Evolutionary conservation across 2,888 invertebrate species (phyloP), one percentile per base, ranked within the genome.

Genomic region (Drosophila sordidapex): DNA sequence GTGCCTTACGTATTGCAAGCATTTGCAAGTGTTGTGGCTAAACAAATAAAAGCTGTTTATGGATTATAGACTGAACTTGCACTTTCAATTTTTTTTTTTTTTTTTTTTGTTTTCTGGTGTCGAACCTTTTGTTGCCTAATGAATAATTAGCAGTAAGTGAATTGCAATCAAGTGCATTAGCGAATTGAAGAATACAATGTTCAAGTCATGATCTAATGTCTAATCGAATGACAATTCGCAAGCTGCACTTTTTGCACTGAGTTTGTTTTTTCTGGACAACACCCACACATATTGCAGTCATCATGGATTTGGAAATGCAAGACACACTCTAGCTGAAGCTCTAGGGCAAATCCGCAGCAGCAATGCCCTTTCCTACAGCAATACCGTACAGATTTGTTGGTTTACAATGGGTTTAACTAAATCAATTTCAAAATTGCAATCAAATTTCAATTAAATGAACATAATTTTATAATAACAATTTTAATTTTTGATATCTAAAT

Each of bases 201-300:
- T 57, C 74, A 74, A 87, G 87, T 83, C 83, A 83, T 83, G 46
- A 56, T 57, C 25, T 60, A 67, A 49, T 66, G 57, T 21, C 18
- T 46, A 36, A 51, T 33, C 25, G 58, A 67, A 66, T 68, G 62
- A 57, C 58, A 70, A 72, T 64, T 57, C 58, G 48, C 67, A 72
- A 74, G 66, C 69, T 81, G 58, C 64, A 68, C 48, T 65, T 87
- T 76, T 63, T 49, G 8, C 43, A 13, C 40, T n/a, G 15, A 54
- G 33, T 27, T 25, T 38, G 11, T 10, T 31, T 48, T 35, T 31
- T 52, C 29, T 61, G 51, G 36, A 27, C 56, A 69, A 40, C 7
- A 43, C 21, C 43, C 5, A 43, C 11, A 21, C 21, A 38, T 2
- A 71, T 66, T 54, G 60, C 25, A 72, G 59, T 83, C 70, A 76